phyloP scores from a whole-genome alignment of 2,113 vertebrate species.

The Corythaeola cristata region DNA sequence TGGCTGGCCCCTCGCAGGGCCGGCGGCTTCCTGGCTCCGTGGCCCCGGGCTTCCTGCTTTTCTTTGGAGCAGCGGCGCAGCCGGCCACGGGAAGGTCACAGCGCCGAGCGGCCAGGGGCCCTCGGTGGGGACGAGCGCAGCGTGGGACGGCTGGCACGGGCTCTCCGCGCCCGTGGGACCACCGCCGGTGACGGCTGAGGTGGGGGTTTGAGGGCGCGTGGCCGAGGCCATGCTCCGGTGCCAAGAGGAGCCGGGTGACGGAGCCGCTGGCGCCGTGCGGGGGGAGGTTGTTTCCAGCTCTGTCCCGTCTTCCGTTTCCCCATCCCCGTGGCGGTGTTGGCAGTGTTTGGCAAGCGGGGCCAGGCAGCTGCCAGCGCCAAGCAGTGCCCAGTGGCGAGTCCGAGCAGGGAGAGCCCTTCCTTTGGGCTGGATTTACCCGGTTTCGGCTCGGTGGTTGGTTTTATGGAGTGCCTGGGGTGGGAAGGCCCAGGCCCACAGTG shows the following conservation, averaged over 20 bases:
- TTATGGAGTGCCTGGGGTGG: background rate
- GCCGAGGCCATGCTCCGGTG: background rate
- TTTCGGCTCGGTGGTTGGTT: background rate
- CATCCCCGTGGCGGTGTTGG: background rate
- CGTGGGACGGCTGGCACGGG: background rate
- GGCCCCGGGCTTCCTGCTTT: constrained; percentile 26
- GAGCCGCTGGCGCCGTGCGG: accelerated
- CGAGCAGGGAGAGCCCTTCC: background rate
- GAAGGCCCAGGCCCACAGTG: background rate
- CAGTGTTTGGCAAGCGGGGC: background rate
- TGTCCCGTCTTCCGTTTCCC: background rate
- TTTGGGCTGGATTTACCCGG: background rate
- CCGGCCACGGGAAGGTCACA: constrained; percentile 41
- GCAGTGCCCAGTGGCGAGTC: accelerated
- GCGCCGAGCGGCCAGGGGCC: background rate
- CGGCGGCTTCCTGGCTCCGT: constrained; percentile 20
- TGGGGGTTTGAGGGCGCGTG: background rate
- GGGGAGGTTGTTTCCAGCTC: background rate
- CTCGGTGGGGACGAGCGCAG: background rate
- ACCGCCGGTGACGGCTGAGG: background rate
- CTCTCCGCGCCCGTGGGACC: background rate
- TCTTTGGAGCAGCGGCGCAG: background rate
- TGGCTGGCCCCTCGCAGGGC: background rate
- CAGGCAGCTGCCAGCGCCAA: background rate
- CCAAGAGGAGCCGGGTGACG: background rate